These are phyloP conservation scores for Eremobia ochroleuca DNA, from an alignment of 2,888 invertebrate genomes.

Conservation along the genomic window DNA sequence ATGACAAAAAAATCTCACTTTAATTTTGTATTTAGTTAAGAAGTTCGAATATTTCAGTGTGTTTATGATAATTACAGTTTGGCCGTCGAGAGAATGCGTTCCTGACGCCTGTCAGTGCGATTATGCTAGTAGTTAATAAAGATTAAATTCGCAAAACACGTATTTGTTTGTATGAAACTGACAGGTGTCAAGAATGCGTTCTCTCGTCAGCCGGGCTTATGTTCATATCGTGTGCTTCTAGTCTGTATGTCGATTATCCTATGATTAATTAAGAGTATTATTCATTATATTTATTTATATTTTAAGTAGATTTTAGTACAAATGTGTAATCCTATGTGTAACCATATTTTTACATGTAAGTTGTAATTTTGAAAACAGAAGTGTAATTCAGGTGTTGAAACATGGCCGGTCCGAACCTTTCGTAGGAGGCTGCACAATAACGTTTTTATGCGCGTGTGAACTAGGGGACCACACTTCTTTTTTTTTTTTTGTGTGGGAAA, in stretches of 20 bases:
- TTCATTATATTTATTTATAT: slow-evolving; percentile 43
- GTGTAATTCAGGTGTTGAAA: not conserved
- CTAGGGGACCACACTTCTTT: too few relatives aligned
- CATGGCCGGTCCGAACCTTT: not conserved
- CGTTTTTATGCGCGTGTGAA: too few relatives aligned
- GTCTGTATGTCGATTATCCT: slow-evolving; percentile 54
- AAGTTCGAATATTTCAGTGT: slow-evolving; percentile 19
- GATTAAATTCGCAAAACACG: too few relatives aligned
- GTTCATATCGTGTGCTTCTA: slow-evolving; percentile 58
- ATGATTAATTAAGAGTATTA: slow-evolving; percentile 66
- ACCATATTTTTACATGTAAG: not conserved
- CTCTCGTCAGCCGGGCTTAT: not conserved
- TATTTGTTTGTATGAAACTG: not conserved
- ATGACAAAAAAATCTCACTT: slow-evolving; percentile 39
- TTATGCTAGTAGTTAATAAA: not conserved
- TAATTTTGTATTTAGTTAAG: slow-evolving; percentile 1
- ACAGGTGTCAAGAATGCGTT: not conserved
- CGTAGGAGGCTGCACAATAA: not conserved
- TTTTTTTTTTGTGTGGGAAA: too few relatives aligned
- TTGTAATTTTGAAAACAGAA: not conserved
- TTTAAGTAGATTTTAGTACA: slow-evolving; percentile 57
- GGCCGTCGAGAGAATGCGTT: not conserved
- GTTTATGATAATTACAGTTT: not conserved
- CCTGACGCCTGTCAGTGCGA: not conserved
- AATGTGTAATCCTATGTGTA: slow-evolving; percentile 34